Evolutionary conservation across 1,140 invertebrate genomes (phyloP), one percentile per base, ranked within the genome.

Genomic region (Aphelenchoides besseyi): DNA sequence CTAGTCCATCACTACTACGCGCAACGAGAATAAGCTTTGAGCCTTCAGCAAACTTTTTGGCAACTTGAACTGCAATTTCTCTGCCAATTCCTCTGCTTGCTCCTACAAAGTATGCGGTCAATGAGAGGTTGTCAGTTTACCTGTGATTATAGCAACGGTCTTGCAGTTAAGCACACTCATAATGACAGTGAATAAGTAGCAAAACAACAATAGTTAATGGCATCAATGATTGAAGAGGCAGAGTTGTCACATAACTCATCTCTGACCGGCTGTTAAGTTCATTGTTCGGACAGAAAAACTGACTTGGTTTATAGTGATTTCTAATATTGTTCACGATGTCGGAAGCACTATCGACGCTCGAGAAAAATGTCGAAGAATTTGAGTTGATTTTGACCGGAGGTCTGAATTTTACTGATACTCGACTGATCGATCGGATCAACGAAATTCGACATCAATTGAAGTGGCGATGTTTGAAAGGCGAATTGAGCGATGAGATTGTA

Each of bases 61-160:
- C 72, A 30, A 79, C 29, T 70, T 75, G 72, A 8, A 76, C 26
- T 1, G 71, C 76, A n/a, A 77, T 71, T 69, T 79, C 73, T 33
- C 59, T 37, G 9, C 72, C 72, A 35, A 74, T 74, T 32, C 72
- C 72, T 69, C 72, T 30, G 3, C 72, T 75, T 8, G 70, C 72
- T 23, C 71, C 71, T 73, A 69, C 70, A n/a, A 71, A 18, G 9
- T 16, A 3, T 70, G 12, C 9, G 18, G 1, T 29, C 66, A 63
- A 63, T 28, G 0, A 41, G 37, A 8, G 5, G 5, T 41, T 8
- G 5, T 41, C 5, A 8, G 37, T 41, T 41, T 41, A 33, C 55
- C 55, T 33, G 55, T 59, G 18, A 59, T 18, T 8, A 59, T 23
- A 33, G 23, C 55, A 33, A 59, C 23, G 12, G 55, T 8, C 18